A percentile compares a stretch with the other conserved stretches of the same genome.
These are phyloP conservation scores for Coenobita brevimanus DNA, from an alignment of 1,140 invertebrate genomes.

Conservation along the genomic window DNA sequence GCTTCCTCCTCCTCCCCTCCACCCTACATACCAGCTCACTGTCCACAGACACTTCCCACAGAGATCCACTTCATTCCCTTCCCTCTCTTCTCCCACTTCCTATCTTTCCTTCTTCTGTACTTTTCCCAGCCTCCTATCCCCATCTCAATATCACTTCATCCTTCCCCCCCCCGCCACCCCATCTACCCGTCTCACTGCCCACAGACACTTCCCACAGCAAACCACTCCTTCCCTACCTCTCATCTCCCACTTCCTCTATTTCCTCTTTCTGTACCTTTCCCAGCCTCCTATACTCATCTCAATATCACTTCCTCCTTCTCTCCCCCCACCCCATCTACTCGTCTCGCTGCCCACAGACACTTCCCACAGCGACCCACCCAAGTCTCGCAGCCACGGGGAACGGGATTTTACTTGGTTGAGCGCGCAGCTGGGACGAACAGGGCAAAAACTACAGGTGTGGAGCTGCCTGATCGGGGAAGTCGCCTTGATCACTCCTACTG, in stretches of 20 bases:
- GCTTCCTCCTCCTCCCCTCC: not conserved
- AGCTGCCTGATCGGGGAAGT: conserved; percentile 27
- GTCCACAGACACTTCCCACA: not conserved
- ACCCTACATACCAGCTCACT: not conserved
- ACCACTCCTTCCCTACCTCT: not conserved
- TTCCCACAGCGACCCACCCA: not conserved
- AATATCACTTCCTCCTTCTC: not conserved
- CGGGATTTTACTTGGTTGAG: conserved; percentile 57
- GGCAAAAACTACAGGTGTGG: conserved; percentile 15
- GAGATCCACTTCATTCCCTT: not conserved
- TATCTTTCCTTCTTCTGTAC: not conserved
- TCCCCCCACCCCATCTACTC: not conserved
- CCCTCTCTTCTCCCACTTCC: not conserved
- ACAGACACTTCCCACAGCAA: not conserved
- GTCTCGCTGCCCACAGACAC: not conserved
- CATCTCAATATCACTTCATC: not conserved
- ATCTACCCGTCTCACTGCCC: not conserved
- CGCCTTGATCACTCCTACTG: conserved; percentile 35
- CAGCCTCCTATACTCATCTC: too few relatives aligned
- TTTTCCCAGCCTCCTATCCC: not conserved
- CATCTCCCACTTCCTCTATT: not conserved
- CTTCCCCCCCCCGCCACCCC: not conserved
- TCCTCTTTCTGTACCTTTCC: not conserved
- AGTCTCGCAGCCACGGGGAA: conserved; percentile 30
- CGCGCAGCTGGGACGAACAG: conserved; percentile 50